These are phyloP conservation scores for Poecile montanus DNA, from an alignment of 2,797 vertebrate species.

Conservation along the genomic window DNA sequence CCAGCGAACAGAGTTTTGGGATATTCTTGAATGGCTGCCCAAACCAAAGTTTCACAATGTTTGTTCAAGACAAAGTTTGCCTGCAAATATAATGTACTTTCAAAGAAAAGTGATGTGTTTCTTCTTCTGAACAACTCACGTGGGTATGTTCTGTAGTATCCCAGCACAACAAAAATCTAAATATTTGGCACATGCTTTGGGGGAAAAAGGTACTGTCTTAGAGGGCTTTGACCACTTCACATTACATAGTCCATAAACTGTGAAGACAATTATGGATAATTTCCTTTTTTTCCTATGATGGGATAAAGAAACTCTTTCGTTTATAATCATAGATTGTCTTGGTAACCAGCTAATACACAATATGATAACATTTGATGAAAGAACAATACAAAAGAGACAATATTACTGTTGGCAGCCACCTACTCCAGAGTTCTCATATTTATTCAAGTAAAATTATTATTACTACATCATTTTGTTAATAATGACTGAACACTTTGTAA, in stretches of 20 bases:
- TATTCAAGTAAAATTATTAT: conserved; percentile 28
- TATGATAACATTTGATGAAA: background rate
- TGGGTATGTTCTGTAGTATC: background rate
- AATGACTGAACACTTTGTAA: conserved; percentile 14
- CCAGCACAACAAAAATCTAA: background rate
- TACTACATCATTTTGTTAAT: conserved; percentile 50
- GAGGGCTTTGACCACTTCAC: background rate
- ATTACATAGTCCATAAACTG: background rate
- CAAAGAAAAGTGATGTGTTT: background rate
- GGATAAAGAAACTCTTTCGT: background rate
- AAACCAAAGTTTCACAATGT: conserved; percentile 4
- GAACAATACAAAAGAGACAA: background rate
- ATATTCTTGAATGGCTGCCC: background rate
- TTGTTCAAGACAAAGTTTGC: background rate
- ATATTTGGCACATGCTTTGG: background rate
- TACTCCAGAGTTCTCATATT: background rate
- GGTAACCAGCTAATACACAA: background rate
- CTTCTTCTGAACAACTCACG: background rate
- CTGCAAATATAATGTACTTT: background rate
- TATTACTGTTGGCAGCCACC: background rate
- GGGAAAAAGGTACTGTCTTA: background rate
- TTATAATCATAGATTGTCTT: background rate
- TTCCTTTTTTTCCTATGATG: background rate
- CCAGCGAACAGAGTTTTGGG: background rate
- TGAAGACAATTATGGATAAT: background rate